Percentiles rank a stretch among this genome's conserved stretches.
phyloP scores from a whole-genome alignment of 2,888 invertebrate species.

The Adelognathus sp. region DNA sequence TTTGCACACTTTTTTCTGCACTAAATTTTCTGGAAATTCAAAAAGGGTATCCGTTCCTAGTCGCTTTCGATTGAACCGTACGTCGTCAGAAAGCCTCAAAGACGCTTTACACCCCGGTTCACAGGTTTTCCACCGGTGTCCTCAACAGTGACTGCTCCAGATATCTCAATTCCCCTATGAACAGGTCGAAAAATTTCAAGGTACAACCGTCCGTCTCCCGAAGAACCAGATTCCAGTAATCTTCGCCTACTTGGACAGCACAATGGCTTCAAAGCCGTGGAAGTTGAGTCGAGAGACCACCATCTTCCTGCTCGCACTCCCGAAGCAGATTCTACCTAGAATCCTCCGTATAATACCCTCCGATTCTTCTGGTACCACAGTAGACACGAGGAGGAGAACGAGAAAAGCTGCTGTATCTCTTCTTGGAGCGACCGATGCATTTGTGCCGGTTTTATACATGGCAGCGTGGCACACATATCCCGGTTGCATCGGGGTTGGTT shows the following conservation, averaged over 20 bases:
- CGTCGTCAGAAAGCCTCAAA: neutral
- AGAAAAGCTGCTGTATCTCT: constrained; percentile 44
- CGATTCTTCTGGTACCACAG: constrained; percentile 8
- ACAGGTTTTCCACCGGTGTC: neutral
- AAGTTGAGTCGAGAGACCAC: constrained; percentile 21
- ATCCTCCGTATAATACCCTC: neutral
- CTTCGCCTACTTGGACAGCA: constrained; percentile 9
- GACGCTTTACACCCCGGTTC: neutral
- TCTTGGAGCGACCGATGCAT: constrained; percentile 17
- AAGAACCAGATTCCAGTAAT: constrained; percentile 32
- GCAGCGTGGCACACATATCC: constrained; percentile 34
- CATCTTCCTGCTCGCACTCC: neutral
- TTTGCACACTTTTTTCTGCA: too few species aligned
- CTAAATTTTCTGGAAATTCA: too few species aligned
- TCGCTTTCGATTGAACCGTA: neutral
- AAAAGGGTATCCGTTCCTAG: too few species aligned
- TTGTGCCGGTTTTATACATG: constrained; percentile 27
- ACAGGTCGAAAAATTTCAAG: constrained; percentile 12
- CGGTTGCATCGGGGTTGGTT: constrained; percentile 40
- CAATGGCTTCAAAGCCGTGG: constrained; percentile 1
- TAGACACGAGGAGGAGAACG: constrained; percentile 3
- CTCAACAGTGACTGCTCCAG: constrained; percentile 15
- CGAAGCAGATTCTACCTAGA: neutral
- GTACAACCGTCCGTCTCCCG: neutral
- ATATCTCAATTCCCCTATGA: constrained; percentile 38